Percentiles rank a stretch among this genome's conserved stretches.
phyloP scores from a whole-genome alignment of 2,888 invertebrate genomes.

The Parnassius apollo region DNA sequence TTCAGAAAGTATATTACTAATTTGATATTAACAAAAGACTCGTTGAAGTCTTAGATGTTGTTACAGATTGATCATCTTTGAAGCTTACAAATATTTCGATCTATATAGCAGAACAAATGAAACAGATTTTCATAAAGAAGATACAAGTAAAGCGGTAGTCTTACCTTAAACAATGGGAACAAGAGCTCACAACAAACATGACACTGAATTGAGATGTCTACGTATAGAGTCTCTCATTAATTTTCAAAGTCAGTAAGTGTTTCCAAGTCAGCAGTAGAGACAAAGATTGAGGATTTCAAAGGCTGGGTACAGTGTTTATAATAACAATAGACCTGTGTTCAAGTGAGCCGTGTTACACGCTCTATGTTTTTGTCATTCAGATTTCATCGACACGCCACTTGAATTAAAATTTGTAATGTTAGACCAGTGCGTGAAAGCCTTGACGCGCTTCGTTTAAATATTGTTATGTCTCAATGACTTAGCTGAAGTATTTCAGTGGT shows the following conservation, averaged over 20 bases:
- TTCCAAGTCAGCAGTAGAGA: conserved; percentile 53
- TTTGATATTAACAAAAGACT: too few species aligned
- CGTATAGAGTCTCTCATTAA: conserved; percentile 65
- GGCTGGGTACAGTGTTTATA: conserved; percentile 43
- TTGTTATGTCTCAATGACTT: conserved; percentile 13
- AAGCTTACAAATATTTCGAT: neutral
- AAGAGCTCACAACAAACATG: conserved; percentile 29
- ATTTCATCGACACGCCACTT: conserved; percentile 51
- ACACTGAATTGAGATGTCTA: conserved; percentile 54
- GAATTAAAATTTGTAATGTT: conserved; percentile 48
- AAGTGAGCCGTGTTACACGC: conserved; percentile 64
- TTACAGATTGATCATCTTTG: neutral
- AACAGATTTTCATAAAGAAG: neutral
- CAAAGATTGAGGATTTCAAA: conserved; percentile 43
- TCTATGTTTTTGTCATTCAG: conserved; percentile 57
- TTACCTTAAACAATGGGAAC: conserved; percentile 26
- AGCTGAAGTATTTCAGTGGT: neutral
- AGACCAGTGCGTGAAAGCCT: conserved; percentile 51
- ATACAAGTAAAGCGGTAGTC: conserved; percentile 12
- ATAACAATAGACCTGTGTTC: conserved; percentile 39
- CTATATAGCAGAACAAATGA: neutral
- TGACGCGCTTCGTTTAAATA: conserved; percentile 31
- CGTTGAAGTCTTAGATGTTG: too few species aligned
- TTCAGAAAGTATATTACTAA: too few species aligned
- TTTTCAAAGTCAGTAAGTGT: conserved; percentile 64